A percentile compares a stretch with the other conserved stretches of the same genome.
These are phyloP conservation scores for Ceratina japonica DNA, from an alignment of 1,140 invertebrate species.

Conservation along the genomic window DNA sequence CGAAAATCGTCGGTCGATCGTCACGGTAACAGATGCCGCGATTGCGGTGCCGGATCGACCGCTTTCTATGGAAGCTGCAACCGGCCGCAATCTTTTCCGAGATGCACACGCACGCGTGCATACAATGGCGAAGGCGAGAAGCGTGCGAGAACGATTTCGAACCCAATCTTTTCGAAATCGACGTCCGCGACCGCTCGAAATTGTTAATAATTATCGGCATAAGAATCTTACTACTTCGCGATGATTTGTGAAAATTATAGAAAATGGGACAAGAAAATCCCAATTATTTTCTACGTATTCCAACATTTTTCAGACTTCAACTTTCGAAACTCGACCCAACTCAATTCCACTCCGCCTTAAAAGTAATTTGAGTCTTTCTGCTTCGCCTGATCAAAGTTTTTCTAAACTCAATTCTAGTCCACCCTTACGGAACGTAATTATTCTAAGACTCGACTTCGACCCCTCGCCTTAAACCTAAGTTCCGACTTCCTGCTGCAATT, in stretches of 20 bases:
- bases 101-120: not conserved
- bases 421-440: not conserved
- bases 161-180: not conserved
- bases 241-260: too few species aligned
- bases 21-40: conserved; percentile 49
- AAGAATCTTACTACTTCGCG: too few species aligned
- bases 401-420: not conserved
- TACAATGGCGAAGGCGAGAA: conserved; percentile 23
- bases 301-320: not conserved
- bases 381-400: not conserved
- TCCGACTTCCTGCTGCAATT: conserved; percentile 2
- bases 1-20: conserved; percentile 49
- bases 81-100: conserved; percentile 44
- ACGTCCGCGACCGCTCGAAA: too few species aligned
- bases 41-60: conserved; percentile 44
- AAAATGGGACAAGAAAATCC: too few species aligned
- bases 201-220: too few species aligned
- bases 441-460: not conserved
- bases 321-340: not conserved
- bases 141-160: conserved; percentile 20
- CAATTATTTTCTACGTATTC: not conserved
- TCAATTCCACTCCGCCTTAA: not conserved
- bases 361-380: not conserved
- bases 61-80: conserved; percentile 46
- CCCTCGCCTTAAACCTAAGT: not conserved